Percentiles rank a stretch among this genome's conserved stretches.
Conservation (phyloP, 2,113 vertebrate genomes). For the Cebus imitator region DNA sequence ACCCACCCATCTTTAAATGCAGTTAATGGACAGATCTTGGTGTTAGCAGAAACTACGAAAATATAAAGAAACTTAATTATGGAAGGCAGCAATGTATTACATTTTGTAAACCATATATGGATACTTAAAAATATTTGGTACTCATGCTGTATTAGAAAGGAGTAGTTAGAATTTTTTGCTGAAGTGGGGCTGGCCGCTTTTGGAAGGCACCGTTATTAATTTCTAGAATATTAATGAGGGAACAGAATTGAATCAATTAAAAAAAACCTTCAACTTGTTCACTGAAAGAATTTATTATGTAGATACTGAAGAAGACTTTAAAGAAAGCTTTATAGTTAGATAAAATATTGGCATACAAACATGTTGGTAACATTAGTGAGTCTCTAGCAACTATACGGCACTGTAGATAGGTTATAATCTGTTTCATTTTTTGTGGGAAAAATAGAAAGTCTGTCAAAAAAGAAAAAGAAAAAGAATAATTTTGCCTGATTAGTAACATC, state of each 20-base stretch:
- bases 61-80: background rate
- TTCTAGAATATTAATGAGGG: background rate
- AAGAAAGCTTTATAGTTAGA: background rate
- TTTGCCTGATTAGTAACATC: conserved; percentile 30
- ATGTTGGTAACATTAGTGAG: background rate
- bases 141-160: background rate
- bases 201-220: conserved; percentile 23
- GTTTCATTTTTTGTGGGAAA: conserved; percentile 5
- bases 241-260: background rate
- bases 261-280: background rate
- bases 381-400: background rate
- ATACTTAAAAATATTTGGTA: conserved; percentile 19
- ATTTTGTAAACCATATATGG: background rate
- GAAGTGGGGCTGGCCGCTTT: conserved; percentile 27
- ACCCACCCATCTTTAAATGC: background rate
- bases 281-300: conserved; percentile 1
- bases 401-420: background rate
- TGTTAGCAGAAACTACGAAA: conserved; percentile 43
- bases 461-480: background rate
- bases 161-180: conserved; percentile 20
- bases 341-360: background rate
- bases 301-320: conserved; percentile 5
- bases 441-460: background rate
- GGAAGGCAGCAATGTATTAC: background rate
- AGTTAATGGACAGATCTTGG: conserved; percentile 8